These are phyloP conservation scores for Hymenochirus boettgeri DNA, from an alignment of 2,113 vertebrate genomes.

Conservation along the genomic window DNA sequence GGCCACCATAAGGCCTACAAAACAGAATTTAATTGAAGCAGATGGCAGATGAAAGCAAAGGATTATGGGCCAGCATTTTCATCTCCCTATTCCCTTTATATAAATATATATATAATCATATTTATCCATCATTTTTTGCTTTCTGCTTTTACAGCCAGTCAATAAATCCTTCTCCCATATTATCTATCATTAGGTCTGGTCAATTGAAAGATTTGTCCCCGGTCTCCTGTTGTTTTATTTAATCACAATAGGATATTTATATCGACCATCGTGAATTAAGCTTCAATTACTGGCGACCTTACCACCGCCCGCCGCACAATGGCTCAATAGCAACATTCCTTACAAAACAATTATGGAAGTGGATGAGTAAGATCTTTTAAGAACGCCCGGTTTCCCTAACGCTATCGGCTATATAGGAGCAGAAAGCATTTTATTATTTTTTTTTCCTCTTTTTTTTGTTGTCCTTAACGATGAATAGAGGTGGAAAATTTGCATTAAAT, in stretches of 20 bases:
- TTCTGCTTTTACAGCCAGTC: not conserved
- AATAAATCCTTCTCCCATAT: not conserved
- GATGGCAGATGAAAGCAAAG: not conserved
- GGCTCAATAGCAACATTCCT: slow-evolving; percentile 13
- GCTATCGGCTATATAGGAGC: not conserved
- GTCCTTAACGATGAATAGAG: slow-evolving; percentile 18
- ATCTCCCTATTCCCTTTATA: too few relatives aligned
- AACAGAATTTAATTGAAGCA: too few relatives aligned
- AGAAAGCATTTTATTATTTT: slow-evolving; percentile 24
- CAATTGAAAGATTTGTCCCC: not conserved
- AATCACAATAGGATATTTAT: slow-evolving; percentile 16
- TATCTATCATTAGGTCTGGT: not conserved
- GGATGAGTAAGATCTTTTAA: not conserved
- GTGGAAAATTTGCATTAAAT: slow-evolving; percentile 34
- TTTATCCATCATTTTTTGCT: too few relatives aligned
- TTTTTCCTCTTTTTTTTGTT: too few relatives aligned
- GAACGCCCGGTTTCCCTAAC: not conserved
- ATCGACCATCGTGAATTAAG: slow-evolving; percentile 1
- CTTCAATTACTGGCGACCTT: slow-evolving; percentile 16
- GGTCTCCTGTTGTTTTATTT: slow-evolving; percentile 12
- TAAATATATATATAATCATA: too few relatives aligned
- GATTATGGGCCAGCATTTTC: not conserved
- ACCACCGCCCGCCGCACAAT: slow-evolving; percentile 16
- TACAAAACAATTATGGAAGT: slow-evolving; percentile 16
- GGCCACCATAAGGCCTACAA: too few relatives aligned